Percentiles rank a stretch among this genome's conserved stretches.
These are phyloP conservation scores for Punctoribates punctum DNA, from an alignment of 2,888 invertebrate genomes.

Conservation along the genomic window DNA sequence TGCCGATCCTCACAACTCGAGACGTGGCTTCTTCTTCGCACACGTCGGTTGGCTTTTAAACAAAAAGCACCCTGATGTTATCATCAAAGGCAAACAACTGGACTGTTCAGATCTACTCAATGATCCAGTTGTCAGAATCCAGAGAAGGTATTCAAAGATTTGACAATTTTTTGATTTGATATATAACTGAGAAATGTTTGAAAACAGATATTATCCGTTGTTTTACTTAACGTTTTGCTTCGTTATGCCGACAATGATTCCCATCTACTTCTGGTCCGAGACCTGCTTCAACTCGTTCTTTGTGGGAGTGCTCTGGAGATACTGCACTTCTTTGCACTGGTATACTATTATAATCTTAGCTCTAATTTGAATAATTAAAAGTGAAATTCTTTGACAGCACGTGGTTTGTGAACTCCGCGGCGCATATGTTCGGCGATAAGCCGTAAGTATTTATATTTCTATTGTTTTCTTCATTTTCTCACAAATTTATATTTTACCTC, in stretches of 20 bases:
- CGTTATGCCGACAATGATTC: slow-evolving; percentile 66
- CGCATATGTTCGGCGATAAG: slow-evolving; percentile 86
- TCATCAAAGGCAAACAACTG: slow-evolving; percentile 43
- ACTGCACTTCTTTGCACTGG: slow-evolving; percentile 77
- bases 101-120: slow-evolving; percentile 43
- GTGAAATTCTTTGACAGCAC: slow-evolving; percentile 56
- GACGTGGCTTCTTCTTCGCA: slow-evolving; percentile 46
- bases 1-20: slow-evolving; percentile 47
- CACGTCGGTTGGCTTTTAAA: slow-evolving; percentile 47
- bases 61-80: slow-evolving; percentile 45
- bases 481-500: neutral
- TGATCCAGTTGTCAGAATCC: slow-evolving; percentile 45
- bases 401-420: slow-evolving; percentile 89
- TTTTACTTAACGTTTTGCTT: slow-evolving; percentile 54
- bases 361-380: neutral
- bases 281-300: slow-evolving; percentile 71
- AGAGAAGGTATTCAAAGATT: slow-evolving; percentile 54
- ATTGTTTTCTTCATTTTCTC: neutral
- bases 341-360: neutral
- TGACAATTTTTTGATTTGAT: neutral
- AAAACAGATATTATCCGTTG: slow-evolving; percentile 52
- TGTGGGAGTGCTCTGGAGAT: slow-evolving; percentile 72
- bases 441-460: slow-evolving; percentile 57
- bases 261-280: slow-evolving; percentile 80
- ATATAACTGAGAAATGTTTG: neutral